phyloP scores from a whole-genome alignment of 2,797 vertebrate species.

The Eupleurogrammus muticus region DNA sequence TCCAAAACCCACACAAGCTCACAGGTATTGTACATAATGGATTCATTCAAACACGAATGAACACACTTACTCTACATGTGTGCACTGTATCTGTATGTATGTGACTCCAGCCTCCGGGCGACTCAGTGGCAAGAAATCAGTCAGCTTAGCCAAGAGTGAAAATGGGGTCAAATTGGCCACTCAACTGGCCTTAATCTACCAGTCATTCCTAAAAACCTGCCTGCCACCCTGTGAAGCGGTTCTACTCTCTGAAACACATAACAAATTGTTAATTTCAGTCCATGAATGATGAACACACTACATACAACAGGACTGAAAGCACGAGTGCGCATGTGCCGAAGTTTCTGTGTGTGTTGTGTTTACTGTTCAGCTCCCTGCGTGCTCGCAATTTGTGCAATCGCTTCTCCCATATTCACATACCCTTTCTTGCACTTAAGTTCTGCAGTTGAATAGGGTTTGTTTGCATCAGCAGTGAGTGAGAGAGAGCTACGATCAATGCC shows the following conservation, averaged over 20 bases:
- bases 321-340: constrained; percentile 11
- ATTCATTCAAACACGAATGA: constrained; percentile 35
- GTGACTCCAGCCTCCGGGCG: constrained; percentile 54
- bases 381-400: constrained; percentile 25
- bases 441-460: constrained; percentile 69
- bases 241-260: constrained; percentile 27
- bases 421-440: constrained; percentile 48
- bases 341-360: constrained; percentile 24
- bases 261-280: constrained; percentile 73
- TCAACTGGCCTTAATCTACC: constrained; percentile 80
- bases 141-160: constrained; percentile 70
- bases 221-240: constrained; percentile 44
- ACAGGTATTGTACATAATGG: constrained; percentile 21
- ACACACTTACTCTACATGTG: constrained; percentile 36
- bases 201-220: constrained; percentile 74
- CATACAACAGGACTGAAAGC: constrained; percentile 40
- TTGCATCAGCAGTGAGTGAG: constrained; percentile 71
- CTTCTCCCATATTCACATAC: constrained; percentile 31
- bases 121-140: constrained; percentile 68
- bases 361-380: constrained; percentile 15
- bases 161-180: constrained; percentile 85
- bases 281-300: constrained; percentile 75
- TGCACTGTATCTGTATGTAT: constrained; percentile 21
- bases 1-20: constrained; percentile 2
- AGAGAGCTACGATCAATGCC: constrained; percentile 77